Percentiles rank a stretch among this genome's conserved stretches.
These are phyloP conservation scores for Orchestia grillus DNA, from an alignment of 1,140 invertebrate genomes.

Conservation along the genomic window DNA sequence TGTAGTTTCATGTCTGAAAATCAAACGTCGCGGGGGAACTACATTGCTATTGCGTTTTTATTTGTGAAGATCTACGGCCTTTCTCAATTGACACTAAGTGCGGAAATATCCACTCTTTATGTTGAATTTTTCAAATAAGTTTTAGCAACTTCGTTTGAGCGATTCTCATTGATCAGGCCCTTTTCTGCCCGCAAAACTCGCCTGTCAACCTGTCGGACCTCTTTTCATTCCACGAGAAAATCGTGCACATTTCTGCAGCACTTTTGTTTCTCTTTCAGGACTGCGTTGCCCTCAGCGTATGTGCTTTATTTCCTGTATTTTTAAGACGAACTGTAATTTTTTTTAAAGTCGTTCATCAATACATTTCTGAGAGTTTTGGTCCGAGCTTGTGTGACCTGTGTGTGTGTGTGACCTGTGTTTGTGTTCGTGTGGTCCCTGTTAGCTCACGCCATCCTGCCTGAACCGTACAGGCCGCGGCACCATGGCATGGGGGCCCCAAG, in stretches of 20 bases:
- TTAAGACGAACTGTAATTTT: neutral
- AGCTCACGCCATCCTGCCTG: too few relatives aligned
- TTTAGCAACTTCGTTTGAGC: neutral
- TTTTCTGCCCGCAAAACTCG: neutral
- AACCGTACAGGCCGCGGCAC: too few relatives aligned
- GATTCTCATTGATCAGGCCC: neutral
- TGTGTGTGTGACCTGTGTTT: too few relatives aligned
- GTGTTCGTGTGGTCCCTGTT: too few relatives aligned
- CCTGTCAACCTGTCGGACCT: neutral
- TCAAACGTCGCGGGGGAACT: neutral
- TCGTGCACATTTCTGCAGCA: neutral
- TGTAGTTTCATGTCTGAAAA: neutral
- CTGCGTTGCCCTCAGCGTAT: neutral
- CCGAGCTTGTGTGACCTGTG: too few relatives aligned
- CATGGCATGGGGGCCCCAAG: too few relatives aligned
- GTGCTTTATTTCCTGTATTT: neutral
- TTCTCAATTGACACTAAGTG: neutral
- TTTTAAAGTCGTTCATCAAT: neutral
- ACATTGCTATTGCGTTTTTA: neutral
- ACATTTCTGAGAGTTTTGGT: neutral
- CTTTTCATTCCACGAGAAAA: neutral
- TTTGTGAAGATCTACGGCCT: neutral
- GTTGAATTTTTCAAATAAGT: neutral
- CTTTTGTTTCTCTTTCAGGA: neutral
- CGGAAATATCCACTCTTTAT: neutral